phyloP scores from a whole-genome alignment of 1,140 invertebrate genomes.

The Drosophila prosaltans region DNA sequence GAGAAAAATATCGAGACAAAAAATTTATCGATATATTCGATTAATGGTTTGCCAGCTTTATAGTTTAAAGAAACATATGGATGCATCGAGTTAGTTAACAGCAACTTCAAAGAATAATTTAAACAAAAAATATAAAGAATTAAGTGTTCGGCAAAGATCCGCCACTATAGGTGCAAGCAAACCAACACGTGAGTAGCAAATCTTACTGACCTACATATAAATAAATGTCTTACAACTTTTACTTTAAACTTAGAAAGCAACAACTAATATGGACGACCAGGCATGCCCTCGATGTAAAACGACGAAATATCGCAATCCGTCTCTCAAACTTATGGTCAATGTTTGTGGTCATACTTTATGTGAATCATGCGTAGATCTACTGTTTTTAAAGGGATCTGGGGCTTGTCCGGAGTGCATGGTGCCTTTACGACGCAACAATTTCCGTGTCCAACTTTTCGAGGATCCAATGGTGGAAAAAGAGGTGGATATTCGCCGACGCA shows the following conservation, averaged over 20 bases:
- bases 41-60: no score
- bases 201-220: no score
- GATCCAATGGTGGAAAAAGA: slow-evolving; percentile 98
- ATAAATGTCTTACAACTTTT: no score
- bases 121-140: no score
- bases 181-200: neutral
- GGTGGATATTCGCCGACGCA: slow-evolving; percentile 95
- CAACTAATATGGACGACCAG: slow-evolving; percentile 90
- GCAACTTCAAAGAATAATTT: no score
- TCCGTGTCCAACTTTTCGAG: slow-evolving; percentile 97
- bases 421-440: slow-evolving; percentile 93
- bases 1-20: no score
- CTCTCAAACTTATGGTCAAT: slow-evolving; percentile 98
- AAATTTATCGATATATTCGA: no score
- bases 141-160: no score
- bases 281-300: slow-evolving; percentile 99
- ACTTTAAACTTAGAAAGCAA: no score
- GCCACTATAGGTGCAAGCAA: no score
- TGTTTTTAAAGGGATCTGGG: slow-evolving; percentile 90
- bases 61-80: no score
- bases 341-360: slow-evolving; percentile 98
- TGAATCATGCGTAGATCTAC: slow-evolving; percentile 87
- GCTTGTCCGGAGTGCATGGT: slow-evolving; percentile 96
- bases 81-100: no score
- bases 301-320: slow-evolving; percentile 98